Evolutionary conservation across 2,113 vertebrate species (phyloP).

Genomic region (Bagarius yarrelli): DNA sequence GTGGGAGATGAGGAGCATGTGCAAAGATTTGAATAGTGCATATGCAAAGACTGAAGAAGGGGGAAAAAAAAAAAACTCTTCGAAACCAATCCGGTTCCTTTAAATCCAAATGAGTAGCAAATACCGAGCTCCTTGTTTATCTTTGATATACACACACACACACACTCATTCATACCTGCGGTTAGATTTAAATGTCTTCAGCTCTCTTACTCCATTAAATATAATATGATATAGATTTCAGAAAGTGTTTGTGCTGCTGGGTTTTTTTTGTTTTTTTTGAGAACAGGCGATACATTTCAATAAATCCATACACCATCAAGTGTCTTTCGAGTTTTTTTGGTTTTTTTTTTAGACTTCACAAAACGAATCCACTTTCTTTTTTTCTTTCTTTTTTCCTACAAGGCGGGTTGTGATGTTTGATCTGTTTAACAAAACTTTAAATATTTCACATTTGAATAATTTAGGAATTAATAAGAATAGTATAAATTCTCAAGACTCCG

Average conservation of each 20-base stretch:
- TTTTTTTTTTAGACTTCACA: conserved; percentile 2
- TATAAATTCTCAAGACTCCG: background rate
- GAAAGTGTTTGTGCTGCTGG: conserved; percentile 42
- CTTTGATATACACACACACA: conserved; percentile 10
- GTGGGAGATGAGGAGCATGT: conserved; percentile 22
- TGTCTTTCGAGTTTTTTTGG: conserved; percentile 6
- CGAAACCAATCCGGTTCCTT: background rate
- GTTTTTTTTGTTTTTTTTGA: conserved; percentile 45
- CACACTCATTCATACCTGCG: conserved; percentile 29
- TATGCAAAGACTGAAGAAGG: background rate
- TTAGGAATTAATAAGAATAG: background rate
- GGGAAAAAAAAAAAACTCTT: conserved; percentile 17
- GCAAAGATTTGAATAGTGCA: conserved; percentile 23
- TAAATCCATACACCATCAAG: conserved; percentile 45
- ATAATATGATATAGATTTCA: conserved; percentile 54
- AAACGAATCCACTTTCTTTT: conserved; percentile 6
- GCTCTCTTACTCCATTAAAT: conserved; percentile 54
- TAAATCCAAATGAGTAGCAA: conserved; percentile 42
- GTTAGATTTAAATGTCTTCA: conserved; percentile 49
- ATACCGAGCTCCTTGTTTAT: conserved; percentile 7
- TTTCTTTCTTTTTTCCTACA: conserved; percentile 9
- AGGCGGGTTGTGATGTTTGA: background rate
- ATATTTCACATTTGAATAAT: background rate
- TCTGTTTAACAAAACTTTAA: background rate
- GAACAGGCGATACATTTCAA: conserved; percentile 51